Percentiles rank a stretch among this genome's conserved stretches.
Evolutionary conservation across 1,140 invertebrate genomes (phyloP).

Genomic region (Pissodes strobi): DNA sequence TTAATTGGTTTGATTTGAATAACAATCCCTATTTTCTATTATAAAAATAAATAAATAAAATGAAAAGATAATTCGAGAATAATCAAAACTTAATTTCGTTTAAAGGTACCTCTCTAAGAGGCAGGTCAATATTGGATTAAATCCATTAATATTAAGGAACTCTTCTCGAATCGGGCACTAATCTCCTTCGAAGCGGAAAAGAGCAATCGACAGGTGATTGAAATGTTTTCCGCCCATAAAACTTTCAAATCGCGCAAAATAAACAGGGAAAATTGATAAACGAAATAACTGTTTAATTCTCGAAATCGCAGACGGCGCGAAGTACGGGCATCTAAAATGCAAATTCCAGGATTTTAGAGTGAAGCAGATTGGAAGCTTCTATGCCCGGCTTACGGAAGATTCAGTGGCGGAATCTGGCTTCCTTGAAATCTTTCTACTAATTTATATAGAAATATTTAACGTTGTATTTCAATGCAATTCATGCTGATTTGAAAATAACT

Average conservation of each 20-base stretch:
- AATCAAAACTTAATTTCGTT: too few species aligned
- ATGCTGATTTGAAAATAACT: too few species aligned
- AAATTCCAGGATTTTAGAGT: conserved; percentile 44
- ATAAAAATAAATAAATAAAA: too few species aligned
- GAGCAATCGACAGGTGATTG: conserved; percentile 44
- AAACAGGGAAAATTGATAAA: conserved; percentile 45
- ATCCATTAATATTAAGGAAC: conserved; percentile 21
- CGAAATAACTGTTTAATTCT: conserved; percentile 54
- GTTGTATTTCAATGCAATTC: too few species aligned
- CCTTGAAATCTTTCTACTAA: too few species aligned
- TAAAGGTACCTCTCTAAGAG: too few species aligned
- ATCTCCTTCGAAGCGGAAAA: conserved; percentile 15
- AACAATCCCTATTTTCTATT: too few species aligned
- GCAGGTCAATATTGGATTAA: too few species aligned
- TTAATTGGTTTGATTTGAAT: too few species aligned
- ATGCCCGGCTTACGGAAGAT: conserved; percentile 1
- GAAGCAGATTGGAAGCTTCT: conserved; percentile 12
- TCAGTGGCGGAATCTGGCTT: conserved; percentile 4
- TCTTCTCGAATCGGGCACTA: neutral
- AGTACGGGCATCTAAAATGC: conserved; percentile 51
- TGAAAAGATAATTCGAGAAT: too few species aligned
- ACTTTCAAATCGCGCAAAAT: conserved; percentile 36
- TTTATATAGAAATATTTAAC: too few species aligned
- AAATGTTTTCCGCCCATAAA: conserved; percentile 42
- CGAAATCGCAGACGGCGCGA: conserved; percentile 44